Percentiles rank a stretch among this genome's conserved stretches.
phyloP scores from a whole-genome alignment of 1,140 invertebrate genomes.

The Lucilia cuprina region DNA sequence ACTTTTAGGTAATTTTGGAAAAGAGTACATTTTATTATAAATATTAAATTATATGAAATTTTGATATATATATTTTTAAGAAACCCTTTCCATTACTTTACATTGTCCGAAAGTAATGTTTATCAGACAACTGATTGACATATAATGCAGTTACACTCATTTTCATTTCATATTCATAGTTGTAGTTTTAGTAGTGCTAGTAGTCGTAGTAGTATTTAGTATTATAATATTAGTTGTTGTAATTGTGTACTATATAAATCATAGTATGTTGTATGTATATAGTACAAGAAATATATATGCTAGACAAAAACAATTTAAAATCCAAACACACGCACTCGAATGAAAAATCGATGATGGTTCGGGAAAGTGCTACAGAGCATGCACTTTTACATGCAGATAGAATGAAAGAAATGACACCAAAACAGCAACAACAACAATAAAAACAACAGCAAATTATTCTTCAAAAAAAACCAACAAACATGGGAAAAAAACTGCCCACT shows the following conservation, averaged over 20 bases:
- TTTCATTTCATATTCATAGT: neutral
- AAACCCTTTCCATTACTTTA: no score
- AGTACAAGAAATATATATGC: no score
- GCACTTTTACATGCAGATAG: neutral
- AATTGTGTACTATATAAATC: no score
- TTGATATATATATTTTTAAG: no score
- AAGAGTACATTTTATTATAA: no score
- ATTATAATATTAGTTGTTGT: no score
- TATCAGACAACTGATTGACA: neutral
- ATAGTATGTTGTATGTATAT: no score
- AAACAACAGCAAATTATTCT: no score
- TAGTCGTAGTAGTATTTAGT: no score
- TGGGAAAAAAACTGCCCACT: neutral
- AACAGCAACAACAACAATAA: neutral
- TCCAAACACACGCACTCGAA: neutral
- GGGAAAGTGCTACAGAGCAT: conserved; percentile 18
- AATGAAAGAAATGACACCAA: neutral
- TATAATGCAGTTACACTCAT: neutral
- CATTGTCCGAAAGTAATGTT: neutral
- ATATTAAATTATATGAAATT: no score
- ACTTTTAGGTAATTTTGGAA: no score
- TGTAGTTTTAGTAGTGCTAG: neutral
- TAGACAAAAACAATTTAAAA: neutral
- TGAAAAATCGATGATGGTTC: conserved; percentile 6
- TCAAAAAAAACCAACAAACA: neutral